These are phyloP conservation scores for Melinaea marsaeus DNA, from an alignment of 2,888 invertebrate species.

Conservation along the genomic window DNA sequence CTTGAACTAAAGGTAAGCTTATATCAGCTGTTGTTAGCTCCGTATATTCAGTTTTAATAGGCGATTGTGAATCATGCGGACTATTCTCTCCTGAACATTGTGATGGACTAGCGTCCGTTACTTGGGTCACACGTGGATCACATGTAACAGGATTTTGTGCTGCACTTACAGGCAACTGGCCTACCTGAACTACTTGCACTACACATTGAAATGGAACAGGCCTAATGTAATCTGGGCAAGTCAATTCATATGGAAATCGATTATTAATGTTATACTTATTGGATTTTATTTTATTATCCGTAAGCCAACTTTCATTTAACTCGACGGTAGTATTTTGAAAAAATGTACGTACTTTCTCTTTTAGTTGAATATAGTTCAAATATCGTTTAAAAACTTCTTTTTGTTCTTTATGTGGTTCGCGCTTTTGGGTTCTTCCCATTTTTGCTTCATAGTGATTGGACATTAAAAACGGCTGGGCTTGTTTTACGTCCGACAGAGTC, in stretches of 20 bases:
- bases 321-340: conserved; percentile 55
- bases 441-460: conserved; percentile 46
- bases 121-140: conserved; percentile 70
- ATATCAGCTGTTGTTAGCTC: conserved; percentile 70
- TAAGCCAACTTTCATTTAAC: conserved; percentile 43
- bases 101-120: conserved; percentile 65
- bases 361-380: conserved; percentile 49
- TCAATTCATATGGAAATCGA: conserved; percentile 65
- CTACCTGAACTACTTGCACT: conserved; percentile 80
- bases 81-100: conserved; percentile 66
- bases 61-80: conserved; percentile 53
- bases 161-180: conserved; percentile 66
- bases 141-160: conserved; percentile 69
- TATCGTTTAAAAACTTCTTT: conserved; percentile 44
- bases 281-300: conserved; percentile 35
- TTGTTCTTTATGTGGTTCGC: conserved; percentile 39
- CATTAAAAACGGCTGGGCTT: conserved; percentile 70
- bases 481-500: conserved; percentile 79
- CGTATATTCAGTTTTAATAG: conserved; percentile 67
- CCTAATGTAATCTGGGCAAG: conserved; percentile 78
- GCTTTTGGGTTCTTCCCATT: conserved; percentile 32
- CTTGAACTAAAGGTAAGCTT: conserved; percentile 56
- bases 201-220: conserved; percentile 63
- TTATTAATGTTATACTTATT: conserved; percentile 22
- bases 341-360: conserved; percentile 57